phyloP scores from a whole-genome alignment of 1,140 invertebrate genomes.

The Meloidogyne hapla region DNA sequence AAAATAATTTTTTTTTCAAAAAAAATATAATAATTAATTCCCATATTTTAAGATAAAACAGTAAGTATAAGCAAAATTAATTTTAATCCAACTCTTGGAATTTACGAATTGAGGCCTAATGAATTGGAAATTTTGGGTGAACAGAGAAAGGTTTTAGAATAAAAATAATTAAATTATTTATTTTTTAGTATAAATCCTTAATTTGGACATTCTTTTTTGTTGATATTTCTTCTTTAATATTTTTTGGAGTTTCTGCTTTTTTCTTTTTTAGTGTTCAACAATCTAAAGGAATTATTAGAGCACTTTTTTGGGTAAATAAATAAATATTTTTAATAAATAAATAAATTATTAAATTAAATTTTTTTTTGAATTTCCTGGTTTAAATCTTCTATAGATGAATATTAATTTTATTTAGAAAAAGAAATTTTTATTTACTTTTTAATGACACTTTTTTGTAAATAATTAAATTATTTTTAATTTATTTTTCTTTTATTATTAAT shows the following conservation, averaged over 20 bases:
- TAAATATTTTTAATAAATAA: neutral
- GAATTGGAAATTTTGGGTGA: slow-evolving; percentile 42
- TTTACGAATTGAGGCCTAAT: slow-evolving; percentile 40
- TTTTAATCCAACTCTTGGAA: slow-evolving; percentile 40
- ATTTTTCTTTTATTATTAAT: neutral
- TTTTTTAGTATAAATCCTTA: slow-evolving; percentile 55
- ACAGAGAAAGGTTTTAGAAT: slow-evolving; percentile 43
- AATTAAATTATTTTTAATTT: too few species aligned
- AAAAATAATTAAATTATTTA: slow-evolving; percentile 32
- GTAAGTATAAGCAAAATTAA: slow-evolving; percentile 54
- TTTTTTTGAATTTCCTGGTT: slow-evolving; percentile 22
- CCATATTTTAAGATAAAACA: slow-evolving; percentile 42
- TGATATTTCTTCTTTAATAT: slow-evolving; percentile 48
- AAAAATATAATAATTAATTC: too few species aligned
- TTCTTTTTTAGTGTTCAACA: slow-evolving; percentile 53
- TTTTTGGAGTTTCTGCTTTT: slow-evolving; percentile 46
- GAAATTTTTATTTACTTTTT: too few species aligned
- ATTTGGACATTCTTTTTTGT: slow-evolving; percentile 51
- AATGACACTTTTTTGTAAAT: too few species aligned
- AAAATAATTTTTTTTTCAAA: neutral
- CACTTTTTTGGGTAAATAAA: slow-evolving; percentile 57
- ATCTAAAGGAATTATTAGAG: slow-evolving; percentile 28
- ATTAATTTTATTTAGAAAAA: too few species aligned
- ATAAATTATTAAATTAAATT: slow-evolving; percentile 4
- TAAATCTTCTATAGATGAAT: neutral